phyloP scores from a whole-genome alignment of 2,113 vertebrate species.

The Xiphophorus hellerii region DNA sequence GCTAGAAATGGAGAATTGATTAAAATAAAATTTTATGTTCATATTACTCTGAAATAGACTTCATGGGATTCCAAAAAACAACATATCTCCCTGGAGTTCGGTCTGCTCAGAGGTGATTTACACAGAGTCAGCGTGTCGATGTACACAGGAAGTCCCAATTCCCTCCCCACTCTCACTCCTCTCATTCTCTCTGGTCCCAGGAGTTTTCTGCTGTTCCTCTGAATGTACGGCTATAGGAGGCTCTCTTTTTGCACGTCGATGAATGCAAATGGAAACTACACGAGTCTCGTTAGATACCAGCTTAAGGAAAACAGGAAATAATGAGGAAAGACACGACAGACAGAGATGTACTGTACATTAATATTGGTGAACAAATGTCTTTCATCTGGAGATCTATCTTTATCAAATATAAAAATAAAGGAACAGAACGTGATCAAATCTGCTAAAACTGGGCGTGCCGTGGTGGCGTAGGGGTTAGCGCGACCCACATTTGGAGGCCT shows the following conservation, averaged over 20 bases:
- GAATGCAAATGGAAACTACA: constrained; percentile 29
- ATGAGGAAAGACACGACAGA: background rate
- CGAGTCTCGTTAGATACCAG: background rate
- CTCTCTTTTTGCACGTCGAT: constrained; percentile 34
- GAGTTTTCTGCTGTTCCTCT: constrained; percentile 13
- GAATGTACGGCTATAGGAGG: constrained; percentile 18
- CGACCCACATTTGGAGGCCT: too few relatives aligned
- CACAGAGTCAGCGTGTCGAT: constrained; percentile 38
- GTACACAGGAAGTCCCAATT: constrained; percentile 68
- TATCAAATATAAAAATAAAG: background rate
- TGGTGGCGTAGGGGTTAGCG: too few relatives aligned
- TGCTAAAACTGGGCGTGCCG: too few relatives aligned
- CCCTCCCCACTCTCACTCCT: constrained; percentile 57
- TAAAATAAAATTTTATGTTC: background rate
- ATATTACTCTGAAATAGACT: background rate
- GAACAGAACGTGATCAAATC: too few relatives aligned
- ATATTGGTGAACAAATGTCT: background rate
- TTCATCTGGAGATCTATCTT: background rate
- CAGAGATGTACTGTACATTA: background rate
- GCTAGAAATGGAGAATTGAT: background rate
- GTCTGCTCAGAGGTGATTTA: constrained; percentile 42
- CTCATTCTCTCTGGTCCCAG: constrained; percentile 48
- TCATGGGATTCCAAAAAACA: background rate
- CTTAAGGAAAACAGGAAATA: constrained; percentile 12
- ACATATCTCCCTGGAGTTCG: constrained; percentile 7